A percentile compares a stretch with the other conserved stretches of the same genome.
phyloP scores from a whole-genome alignment of 2,113 vertebrate genomes.

The Chlorocebus sabaeus region DNA sequence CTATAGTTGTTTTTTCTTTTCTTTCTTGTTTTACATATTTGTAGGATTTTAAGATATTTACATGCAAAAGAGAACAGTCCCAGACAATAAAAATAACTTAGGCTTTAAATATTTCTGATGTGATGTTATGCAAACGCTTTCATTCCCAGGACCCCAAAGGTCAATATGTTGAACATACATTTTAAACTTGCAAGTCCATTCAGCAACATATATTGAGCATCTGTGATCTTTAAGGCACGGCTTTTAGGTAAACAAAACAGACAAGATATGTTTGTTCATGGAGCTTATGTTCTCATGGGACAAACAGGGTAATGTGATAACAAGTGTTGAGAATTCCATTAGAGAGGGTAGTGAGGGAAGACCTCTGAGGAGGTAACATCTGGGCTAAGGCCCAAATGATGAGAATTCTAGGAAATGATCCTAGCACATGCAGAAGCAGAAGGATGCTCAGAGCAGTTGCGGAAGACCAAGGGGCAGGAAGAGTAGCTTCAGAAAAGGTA shows the following conservation, averaged over 20 bases:
- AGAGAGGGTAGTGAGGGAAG: neutral
- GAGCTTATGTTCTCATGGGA: neutral
- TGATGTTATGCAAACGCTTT: neutral
- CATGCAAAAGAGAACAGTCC: neutral
- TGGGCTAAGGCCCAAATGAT: neutral
- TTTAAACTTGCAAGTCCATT: neutral
- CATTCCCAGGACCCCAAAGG: neutral
- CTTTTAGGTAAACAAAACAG: neutral
- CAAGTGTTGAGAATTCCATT: neutral
- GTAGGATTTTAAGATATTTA: conserved; percentile 15
- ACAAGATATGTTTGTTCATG: neutral
- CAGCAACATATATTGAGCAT: neutral
- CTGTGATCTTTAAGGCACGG: neutral
- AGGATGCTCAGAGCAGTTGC: neutral
- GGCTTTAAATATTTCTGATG: conserved; percentile 6
- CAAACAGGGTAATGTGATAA: neutral
- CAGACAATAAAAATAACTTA: neutral
- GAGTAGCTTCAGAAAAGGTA: neutral
- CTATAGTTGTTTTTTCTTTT: neutral
- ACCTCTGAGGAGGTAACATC: neutral
- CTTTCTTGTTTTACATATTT: neutral
- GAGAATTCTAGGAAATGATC: neutral
- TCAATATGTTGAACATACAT: neutral
- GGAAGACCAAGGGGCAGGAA: neutral
- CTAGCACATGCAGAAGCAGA: neutral